Conservation (phyloP, 1,140 invertebrate genomes). For the Babylonia areolata region DNA sequence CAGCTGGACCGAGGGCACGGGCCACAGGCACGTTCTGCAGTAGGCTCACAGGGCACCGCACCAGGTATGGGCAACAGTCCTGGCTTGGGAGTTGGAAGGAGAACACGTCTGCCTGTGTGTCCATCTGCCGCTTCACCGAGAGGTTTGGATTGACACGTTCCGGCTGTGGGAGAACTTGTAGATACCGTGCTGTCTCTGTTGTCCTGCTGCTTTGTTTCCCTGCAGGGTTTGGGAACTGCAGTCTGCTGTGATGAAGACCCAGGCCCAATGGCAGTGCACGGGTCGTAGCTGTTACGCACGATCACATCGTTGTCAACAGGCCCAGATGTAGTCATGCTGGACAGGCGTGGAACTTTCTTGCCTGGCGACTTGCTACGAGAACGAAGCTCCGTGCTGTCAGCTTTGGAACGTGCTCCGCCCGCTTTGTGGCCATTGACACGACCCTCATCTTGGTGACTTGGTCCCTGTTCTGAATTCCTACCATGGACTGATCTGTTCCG, state of each 20-base stretch:
- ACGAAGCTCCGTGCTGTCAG: not conserved
- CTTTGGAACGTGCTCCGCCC: not conserved
- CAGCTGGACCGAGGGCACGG: not conserved
- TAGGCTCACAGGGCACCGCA: not conserved
- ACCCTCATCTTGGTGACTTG: not conserved
- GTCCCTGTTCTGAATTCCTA: not conserved
- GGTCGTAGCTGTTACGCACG: not conserved
- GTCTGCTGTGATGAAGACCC: too few species aligned
- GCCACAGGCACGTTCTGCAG: not conserved
- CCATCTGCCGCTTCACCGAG: not conserved
- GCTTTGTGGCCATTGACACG: too few species aligned
- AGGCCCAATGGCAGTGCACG: not conserved
- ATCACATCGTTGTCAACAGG: not conserved
- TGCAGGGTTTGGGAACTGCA: not conserved
- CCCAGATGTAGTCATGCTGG: not conserved
- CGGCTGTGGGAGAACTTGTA: not conserved
- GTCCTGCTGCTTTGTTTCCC: not conserved
- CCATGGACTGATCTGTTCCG: not conserved
- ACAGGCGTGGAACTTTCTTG: not conserved
- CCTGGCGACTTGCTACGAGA: not conserved
- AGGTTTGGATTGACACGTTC: not conserved
- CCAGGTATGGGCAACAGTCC: conserved; percentile 1
- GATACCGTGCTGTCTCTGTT: not conserved
- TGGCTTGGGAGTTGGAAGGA: conserved; percentile 16
- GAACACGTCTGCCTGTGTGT: not conserved